Evolutionary conservation across 92 coral and sea anemone genomes (phyloP), one percentile per base, ranked within the genome.

Genomic region (Galaxea fascicularis): DNA sequence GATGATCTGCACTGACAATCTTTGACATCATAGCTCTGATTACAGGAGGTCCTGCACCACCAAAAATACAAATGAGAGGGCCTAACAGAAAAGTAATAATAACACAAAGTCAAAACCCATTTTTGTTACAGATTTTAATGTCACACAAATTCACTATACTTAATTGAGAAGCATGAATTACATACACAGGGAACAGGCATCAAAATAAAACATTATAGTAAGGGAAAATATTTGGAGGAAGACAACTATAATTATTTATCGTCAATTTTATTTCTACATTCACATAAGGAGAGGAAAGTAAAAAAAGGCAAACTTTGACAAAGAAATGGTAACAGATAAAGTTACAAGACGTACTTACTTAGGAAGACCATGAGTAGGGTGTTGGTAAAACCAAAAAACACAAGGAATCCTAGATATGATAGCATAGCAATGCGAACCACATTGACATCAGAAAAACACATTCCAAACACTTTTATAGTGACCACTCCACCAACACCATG

Each of bases 1-100:
- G 94, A 79, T 93, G 88, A 26, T 87, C 90, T 16, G 81, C 35
- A 46, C 92, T 74, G 53, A 93, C 92, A 57, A 84, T 68, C 53
- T 90, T 83, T 39, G 96, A 88, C 88, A 91, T 91, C 82, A 91
- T 91, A 15, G 92, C 96, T 77, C 92, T 93, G 41, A 93, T 35
- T 3, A 82, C 74, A 4, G 96, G 96, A 31, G 82, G 64, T 1
- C 86, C 64, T 8, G 91, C 80, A 14, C 94, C 93, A 58, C 96
- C 85, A 60, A 88, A 53, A 15, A 89, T 74, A 12, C 94, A 85
- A 62, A 93, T 24, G 4, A 90, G 41, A 3, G 96, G 96, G 79
- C 83, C 96, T 92, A 68, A 53, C 18, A 54, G 46, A 24, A 60
- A 54, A 11, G 60, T 12, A n/a, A 51, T 0, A 44, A 15, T 1